A percentile compares a stretch with the other conserved stretches of the same genome.
These are phyloP conservation scores for Anguilla marmorata DNA, from an alignment of 2,797 vertebrate species.

Conservation along the genomic window DNA sequence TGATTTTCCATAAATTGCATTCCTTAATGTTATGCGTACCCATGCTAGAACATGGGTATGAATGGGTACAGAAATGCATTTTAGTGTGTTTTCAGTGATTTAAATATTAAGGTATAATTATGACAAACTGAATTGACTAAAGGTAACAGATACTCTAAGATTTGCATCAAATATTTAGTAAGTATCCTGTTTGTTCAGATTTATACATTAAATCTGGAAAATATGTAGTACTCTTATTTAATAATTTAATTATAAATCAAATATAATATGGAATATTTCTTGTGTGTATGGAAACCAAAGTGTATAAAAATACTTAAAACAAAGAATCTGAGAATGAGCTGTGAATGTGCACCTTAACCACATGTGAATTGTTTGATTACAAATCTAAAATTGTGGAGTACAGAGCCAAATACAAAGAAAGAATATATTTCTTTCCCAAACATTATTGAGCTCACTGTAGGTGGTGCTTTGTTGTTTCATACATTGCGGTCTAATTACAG, in stretches of 20 bases:
- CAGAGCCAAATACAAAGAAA: no score
- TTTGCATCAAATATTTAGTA: background rate
- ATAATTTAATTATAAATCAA: no score
- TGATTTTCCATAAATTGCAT: background rate
- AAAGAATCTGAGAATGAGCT: no score
- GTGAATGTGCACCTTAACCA: no score
- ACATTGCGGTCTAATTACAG: background rate
- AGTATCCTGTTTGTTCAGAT: background rate
- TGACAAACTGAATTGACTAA: background rate
- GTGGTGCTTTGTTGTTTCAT: background rate
- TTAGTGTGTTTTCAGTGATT: background rate
- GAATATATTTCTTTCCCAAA: no score
- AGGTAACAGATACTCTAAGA: background rate
- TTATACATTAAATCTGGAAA: background rate
- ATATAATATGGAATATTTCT: no score
- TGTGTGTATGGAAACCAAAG: no score
- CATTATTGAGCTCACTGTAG: no score
- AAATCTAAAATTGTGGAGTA: no score
- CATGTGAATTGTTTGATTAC: no score
- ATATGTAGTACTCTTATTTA: no score
- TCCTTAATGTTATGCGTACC: background rate
- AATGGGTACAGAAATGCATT: background rate
- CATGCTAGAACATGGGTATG: background rate
- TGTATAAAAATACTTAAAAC: no score
- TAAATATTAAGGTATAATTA: background rate